phyloP scores from a whole-genome alignment of 2,888 invertebrate species.

The Ametastegia equiseti region DNA sequence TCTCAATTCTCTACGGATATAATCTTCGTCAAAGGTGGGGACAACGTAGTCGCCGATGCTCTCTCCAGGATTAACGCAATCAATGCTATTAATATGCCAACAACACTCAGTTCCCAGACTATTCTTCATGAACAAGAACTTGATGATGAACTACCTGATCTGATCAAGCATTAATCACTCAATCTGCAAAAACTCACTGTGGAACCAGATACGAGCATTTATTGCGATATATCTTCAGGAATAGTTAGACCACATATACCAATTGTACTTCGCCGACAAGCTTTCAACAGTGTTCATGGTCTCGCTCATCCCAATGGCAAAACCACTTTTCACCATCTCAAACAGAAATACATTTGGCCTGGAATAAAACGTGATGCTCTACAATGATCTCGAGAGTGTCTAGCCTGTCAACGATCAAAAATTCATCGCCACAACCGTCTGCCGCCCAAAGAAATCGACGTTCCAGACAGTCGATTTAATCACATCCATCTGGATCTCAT shows the following conservation, averaged over 20 bases:
- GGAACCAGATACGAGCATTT: conserved; percentile 9
- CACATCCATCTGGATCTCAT: conserved; percentile 49
- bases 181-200: neutral
- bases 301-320: neutral
- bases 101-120: neutral
- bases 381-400: conserved; percentile 42
- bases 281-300: conserved; percentile 40
- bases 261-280: conserved; percentile 49
- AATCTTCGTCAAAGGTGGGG: conserved; percentile 20
- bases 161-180: neutral
- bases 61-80: conserved; percentile 18
- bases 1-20: conserved; percentile 30
- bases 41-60: conserved; percentile 48
- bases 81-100: neutral
- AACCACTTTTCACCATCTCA: neutral
- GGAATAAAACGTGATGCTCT: neutral
- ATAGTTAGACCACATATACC: conserved; percentile 56
- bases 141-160: neutral
- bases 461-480: conserved; percentile 37
- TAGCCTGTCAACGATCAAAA: conserved; percentile 56
- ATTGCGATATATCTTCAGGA: conserved; percentile 55
- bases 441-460: conserved; percentile 18
- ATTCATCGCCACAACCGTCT: conserved; percentile 49
- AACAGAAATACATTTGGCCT: neutral
- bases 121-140: neutral